Evolutionary conservation across 2,797 vertebrate species (phyloP).

Genomic region (Chelidonichthys spinosus): DNA sequence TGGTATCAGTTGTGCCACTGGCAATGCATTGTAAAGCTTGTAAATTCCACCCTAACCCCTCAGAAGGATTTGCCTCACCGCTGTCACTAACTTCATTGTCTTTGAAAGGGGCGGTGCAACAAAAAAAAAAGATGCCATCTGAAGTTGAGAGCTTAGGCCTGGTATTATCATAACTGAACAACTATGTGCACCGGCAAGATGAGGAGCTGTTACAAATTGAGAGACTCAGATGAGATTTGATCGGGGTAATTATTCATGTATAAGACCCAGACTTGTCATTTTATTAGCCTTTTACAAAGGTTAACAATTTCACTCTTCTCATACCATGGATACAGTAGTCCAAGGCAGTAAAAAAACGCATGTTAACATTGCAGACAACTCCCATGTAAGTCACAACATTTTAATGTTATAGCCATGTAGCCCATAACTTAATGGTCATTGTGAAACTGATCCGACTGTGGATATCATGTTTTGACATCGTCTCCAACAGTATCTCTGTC

Average conservation of each 20-base stretch:
- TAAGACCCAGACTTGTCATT: slow-evolving; percentile 60
- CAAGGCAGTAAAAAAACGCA: slow-evolving; percentile 28
- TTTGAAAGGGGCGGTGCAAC: slow-evolving; percentile 75
- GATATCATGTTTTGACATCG: slow-evolving; percentile 70
- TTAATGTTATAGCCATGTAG: slow-evolving; percentile 41
- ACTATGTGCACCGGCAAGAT: slow-evolving; percentile 73
- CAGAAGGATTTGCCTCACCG: slow-evolving; percentile 79
- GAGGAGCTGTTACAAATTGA: slow-evolving; percentile 81
- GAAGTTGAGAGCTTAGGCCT: slow-evolving; percentile 79
- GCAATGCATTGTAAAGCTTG: slow-evolving; percentile 79
- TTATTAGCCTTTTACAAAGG: slow-evolving; percentile 60
- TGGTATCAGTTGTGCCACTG: slow-evolving; percentile 83
- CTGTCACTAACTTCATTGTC: slow-evolving; percentile 81
- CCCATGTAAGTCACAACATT: slow-evolving; percentile 42
- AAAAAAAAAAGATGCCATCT: slow-evolving; percentile 63
- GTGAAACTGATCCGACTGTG: slow-evolving; percentile 60
- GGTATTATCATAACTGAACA: slow-evolving; percentile 80
- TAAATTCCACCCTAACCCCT: slow-evolving; percentile 81
- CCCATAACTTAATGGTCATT: slow-evolving; percentile 50
- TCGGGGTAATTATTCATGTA: slow-evolving; percentile 77
- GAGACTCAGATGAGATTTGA: slow-evolving; percentile 76
- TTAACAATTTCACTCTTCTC: slow-evolving; percentile 47
- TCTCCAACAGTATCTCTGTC: slow-evolving; percentile 56
- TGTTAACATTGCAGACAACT: slow-evolving; percentile 52
- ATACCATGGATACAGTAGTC: slow-evolving; percentile 45